Evolutionary conservation across 2,888 invertebrate species (phyloP), one percentile per base, ranked within the genome.

Genomic region (Sturmia bella): DNA sequence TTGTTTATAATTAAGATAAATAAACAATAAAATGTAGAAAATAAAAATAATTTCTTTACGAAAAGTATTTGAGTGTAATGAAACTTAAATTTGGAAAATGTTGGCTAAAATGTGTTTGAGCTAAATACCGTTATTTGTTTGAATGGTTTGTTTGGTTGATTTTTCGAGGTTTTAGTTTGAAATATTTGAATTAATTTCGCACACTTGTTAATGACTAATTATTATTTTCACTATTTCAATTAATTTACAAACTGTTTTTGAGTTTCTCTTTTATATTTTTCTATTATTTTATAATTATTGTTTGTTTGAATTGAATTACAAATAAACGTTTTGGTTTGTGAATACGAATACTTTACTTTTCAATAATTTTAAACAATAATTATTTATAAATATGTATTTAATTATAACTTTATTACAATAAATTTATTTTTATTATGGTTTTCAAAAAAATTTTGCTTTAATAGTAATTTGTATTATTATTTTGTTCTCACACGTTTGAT

Each of bases 401-500:
- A 32, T 32, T 32, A 32, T 3, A 32, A 48, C 12, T 48, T 57
- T 57, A 43, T 50, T 61, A 54, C 41, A 56, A 27, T 48, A 57
- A 61, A 54, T 63, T 63, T 39, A n/a, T 45, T 63, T 70, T 70
- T 61, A 56, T 54, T 52, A 27, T 37, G 21, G 13, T 39, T 37
- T 54, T 43, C 52, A 45, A 63, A 61, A 72, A 41, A 52, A n/a
- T n/a, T 54, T 56, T 43, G 21, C 56, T 54, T 15, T 64, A 57
- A 79, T 27, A 57, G 32, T 78, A 37, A 48, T 59, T 45, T 50
- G 17, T 48, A 54, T 39, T 17, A 52, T 64, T 73, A 68, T 77
- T 70, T 74, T 83, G 57, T 63, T 77, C 68, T 77, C 59, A 74
- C 74, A 78, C 77, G 77, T 75, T 83, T 78, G 74, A 70, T 70